A percentile compares a stretch with the other conserved stretches of the same genome.
phyloP scores from a whole-genome alignment of 2,888 invertebrate genomes.

The Tetropium fuscum region DNA sequence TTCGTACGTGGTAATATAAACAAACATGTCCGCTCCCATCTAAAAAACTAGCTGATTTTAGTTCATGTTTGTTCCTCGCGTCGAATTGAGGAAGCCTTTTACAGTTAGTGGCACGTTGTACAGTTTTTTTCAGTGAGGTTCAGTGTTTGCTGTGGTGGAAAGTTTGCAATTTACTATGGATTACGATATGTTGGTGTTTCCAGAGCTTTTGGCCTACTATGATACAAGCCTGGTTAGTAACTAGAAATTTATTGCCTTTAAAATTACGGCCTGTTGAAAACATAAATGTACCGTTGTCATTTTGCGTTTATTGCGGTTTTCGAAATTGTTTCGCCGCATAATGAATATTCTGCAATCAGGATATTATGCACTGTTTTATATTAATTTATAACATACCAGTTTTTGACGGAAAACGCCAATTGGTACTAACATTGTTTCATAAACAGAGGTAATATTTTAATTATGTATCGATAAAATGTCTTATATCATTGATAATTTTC shows the following conservation, averaged over 20 bases:
- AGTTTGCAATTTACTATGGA: slow-evolving; percentile 65
- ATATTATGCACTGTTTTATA: slow-evolving; percentile 1
- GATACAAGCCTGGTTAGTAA: slow-evolving; percentile 65
- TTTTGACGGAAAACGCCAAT: no score
- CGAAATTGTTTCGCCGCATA: slow-evolving; percentile 48
- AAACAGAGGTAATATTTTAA: no score
- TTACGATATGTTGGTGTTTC: slow-evolving; percentile 75
- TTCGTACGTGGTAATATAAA: slow-evolving; percentile 63
- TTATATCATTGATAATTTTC: no score
- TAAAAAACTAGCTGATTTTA: slow-evolving; percentile 58
- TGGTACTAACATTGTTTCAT: no score
- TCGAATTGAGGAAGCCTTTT: slow-evolving; percentile 20
- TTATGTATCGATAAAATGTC: no score
- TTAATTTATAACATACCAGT: no score
- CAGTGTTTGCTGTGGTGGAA: slow-evolving; percentile 14
- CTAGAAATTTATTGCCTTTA: slow-evolving; percentile 27
- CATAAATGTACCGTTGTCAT: slow-evolving; percentile 26
- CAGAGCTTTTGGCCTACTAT: slow-evolving; percentile 74
- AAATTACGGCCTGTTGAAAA: slow-evolving; percentile 31
- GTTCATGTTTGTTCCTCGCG: slow-evolving; percentile 53
- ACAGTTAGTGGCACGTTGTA: not conserved
- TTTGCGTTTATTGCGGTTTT: slow-evolving; percentile 33
- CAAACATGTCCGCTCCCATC: slow-evolving; percentile 60
- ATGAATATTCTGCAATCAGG: slow-evolving; percentile 8
- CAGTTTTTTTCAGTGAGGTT: slow-evolving; percentile 17